Percentiles rank a stretch among this genome's conserved stretches.
These are phyloP conservation scores for Styela plicata DNA, from an alignment of 23 tunicate species.

Conservation along the genomic window DNA sequence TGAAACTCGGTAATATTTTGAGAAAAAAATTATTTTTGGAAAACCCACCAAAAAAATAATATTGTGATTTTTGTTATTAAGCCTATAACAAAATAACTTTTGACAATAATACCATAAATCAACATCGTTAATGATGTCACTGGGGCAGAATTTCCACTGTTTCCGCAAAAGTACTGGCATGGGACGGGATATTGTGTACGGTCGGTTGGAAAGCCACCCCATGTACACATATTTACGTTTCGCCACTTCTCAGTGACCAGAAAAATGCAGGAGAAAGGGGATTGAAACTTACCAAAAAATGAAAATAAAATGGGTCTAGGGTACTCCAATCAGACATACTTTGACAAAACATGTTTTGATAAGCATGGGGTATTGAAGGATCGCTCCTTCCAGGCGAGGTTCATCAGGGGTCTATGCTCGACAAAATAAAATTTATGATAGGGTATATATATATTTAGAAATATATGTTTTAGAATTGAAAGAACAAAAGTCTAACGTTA, in stretches of 20 bases:
- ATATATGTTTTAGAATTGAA: background rate
- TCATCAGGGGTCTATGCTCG: no score
- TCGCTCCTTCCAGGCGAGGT: no score
- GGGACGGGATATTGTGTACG: background rate
- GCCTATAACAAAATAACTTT: no score
- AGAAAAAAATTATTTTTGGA: no score
- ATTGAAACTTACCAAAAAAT: background rate
- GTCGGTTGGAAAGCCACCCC: conserved; percentile 1
- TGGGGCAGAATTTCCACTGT: background rate
- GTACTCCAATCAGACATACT: background rate
- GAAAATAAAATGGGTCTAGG: background rate
- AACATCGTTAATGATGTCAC: background rate
- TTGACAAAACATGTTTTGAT: no score
- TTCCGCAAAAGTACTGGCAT: background rate
- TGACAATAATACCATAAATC: no score
- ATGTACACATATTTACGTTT: background rate
- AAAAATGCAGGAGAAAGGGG: background rate
- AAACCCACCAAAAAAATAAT: no score
- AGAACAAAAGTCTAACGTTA: background rate
- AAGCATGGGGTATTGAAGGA: no score
- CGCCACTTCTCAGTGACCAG: background rate
- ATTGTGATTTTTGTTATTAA: no score
- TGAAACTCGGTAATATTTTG: no score
- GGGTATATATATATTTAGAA: background rate
- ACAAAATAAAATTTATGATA: no score